phyloP scores from a whole-genome alignment of 2,113 vertebrate species.

The Callaeas wilsoni region DNA sequence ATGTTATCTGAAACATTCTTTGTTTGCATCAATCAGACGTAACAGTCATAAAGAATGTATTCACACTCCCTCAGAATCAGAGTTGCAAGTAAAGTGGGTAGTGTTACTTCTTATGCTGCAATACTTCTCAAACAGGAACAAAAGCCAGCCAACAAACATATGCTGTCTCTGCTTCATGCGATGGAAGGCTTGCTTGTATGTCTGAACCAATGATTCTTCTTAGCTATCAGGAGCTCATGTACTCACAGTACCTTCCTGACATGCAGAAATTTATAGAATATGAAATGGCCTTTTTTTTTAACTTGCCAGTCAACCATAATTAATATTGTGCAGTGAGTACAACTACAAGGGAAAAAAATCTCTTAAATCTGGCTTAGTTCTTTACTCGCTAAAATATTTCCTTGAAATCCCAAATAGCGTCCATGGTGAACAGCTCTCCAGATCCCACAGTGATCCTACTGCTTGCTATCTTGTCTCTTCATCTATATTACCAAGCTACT shows the following conservation, averaged over 20 bases:
- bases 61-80: background rate
- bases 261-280: background rate
- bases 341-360: background rate
- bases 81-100: background rate
- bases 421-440: background rate
- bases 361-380: background rate
- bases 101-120: background rate
- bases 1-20: conserved; percentile 36
- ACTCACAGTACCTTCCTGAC: background rate
- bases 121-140: background rate
- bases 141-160: background rate
- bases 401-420: background rate
- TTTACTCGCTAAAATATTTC: background rate
- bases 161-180: background rate
- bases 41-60: background rate
- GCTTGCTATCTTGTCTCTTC: background rate
- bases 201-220: background rate
- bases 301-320: background rate
- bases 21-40: background rate
- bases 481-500: background rate
- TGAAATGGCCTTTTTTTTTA: background rate
- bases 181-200: background rate
- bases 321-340: background rate
- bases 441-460: background rate
- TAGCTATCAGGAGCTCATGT: background rate